phyloP scores from a whole-genome alignment of 2,113 vertebrate genomes.

The Nyctereutes procyonoides region DNA sequence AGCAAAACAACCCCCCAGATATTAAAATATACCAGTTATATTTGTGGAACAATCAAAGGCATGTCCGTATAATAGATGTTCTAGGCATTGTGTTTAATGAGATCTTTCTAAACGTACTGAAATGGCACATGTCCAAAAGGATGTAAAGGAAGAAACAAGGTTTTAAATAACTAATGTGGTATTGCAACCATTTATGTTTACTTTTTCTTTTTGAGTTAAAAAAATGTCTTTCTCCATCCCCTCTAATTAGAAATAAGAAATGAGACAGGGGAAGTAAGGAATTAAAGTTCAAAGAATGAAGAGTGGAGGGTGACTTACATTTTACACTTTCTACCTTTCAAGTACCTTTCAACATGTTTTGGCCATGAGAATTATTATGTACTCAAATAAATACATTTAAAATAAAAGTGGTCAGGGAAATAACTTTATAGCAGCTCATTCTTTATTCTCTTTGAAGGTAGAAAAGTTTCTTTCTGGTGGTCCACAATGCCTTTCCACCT shows the following conservation, averaged over 20 bases:
- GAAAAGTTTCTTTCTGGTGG: not conserved
- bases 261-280: not conserved
- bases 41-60: not conserved
- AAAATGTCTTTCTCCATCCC: not conserved
- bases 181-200: not conserved
- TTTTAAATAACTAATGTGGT: not conserved
- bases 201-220: not conserved
- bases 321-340: not conserved
- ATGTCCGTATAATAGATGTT: not conserved
- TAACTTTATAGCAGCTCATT: not conserved
- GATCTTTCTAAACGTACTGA: not conserved
- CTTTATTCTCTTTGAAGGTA: conserved; percentile 22
- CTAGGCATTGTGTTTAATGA: not conserved
- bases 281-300: not conserved
- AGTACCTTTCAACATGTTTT: not conserved
- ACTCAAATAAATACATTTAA: conserved; percentile 52
- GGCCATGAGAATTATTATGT: not conserved
- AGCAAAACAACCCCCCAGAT: not conserved
- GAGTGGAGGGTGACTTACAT: not conserved
- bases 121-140: not conserved
- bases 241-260: not conserved
- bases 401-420: conserved; percentile 9
- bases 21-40: not conserved
- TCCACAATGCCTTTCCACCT: not conserved
- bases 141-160: not conserved